phyloP scores from a whole-genome alignment of 2,888 invertebrate species.

The Caenorhabditis sulstoni region DNA sequence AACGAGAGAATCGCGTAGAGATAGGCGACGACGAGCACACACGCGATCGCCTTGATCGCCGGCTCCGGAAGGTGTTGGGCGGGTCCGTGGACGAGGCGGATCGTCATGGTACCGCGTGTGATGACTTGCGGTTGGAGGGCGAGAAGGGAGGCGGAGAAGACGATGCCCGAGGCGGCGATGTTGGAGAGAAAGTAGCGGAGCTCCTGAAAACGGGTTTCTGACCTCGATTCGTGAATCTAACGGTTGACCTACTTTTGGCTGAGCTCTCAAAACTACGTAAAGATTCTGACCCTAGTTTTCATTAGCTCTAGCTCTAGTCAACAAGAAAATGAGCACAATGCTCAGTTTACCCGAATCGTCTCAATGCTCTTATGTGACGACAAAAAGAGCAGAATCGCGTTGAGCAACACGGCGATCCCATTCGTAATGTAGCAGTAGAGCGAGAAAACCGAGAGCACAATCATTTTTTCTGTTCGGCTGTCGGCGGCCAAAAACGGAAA shows the following conservation, averaged over 20 bases:
- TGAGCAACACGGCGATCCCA: slow-evolving; percentile 53
- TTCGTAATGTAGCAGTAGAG: slow-evolving; percentile 57
- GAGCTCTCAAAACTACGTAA: no score
- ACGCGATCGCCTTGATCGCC: slow-evolving; percentile 41
- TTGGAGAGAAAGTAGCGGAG: slow-evolving; percentile 67
- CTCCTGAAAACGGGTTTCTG: slow-evolving; percentile 53
- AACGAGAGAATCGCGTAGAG: slow-evolving; percentile 62
- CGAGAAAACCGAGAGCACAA: slow-evolving; percentile 51
- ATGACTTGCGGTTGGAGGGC: slow-evolving; percentile 61
- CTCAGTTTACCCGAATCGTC: slow-evolving; percentile 53
- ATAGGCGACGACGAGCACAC: slow-evolving; percentile 50
- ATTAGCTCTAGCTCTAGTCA: no score
- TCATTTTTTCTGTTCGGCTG: no score
- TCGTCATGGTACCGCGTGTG: slow-evolving; percentile 62
- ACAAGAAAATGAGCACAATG: no score
- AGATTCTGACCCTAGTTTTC: no score
- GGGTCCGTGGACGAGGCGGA: slow-evolving; percentile 63
- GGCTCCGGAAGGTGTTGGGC: slow-evolving; percentile 47
- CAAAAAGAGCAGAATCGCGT: slow-evolving; percentile 51
- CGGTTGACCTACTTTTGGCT: no score
- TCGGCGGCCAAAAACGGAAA: neutral
- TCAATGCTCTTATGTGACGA: slow-evolving; percentile 63
- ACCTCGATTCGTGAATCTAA: no score
- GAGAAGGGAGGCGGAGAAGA: slow-evolving; percentile 47
- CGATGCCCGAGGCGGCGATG: slow-evolving; percentile 54